phyloP scores from a whole-genome alignment of 2,113 vertebrate species.

The Hyperoodon ampullatus region DNA sequence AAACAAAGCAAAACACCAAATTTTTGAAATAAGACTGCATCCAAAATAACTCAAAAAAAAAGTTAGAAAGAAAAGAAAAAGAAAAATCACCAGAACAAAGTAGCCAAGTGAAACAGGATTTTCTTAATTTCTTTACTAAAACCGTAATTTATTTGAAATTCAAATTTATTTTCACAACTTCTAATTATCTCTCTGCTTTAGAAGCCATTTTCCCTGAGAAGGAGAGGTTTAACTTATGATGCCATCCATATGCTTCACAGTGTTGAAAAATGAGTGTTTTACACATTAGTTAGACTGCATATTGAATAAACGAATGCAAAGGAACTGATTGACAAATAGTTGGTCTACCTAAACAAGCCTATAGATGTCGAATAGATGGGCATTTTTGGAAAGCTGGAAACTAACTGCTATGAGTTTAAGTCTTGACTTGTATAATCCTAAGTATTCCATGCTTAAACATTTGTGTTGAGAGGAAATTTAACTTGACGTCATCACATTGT shows the following conservation, averaged over 20 bases:
- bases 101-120: neutral
- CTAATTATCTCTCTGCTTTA: neutral
- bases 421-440: neutral
- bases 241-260: neutral
- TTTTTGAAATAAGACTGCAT: neutral
- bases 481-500: neutral
- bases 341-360: neutral
- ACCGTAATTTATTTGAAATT: neutral
- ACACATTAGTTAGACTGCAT: neutral
- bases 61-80: neutral
- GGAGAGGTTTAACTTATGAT: neutral
- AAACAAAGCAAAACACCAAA: neutral
- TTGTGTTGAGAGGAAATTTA: neutral
- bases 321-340: neutral
- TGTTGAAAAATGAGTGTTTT: neutral
- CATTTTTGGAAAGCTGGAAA: neutral
- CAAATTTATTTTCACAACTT: neutral
- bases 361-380: neutral
- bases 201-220: neutral
- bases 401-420: neutral
- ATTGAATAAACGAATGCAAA: neutral
- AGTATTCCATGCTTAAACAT: neutral
- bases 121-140: constrained; percentile 20
- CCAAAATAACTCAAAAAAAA: neutral
- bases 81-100: neutral